Base-by-base conservation (phyloP, 2,797 vertebrate species). In the Pseudochaenichthys georgianus region DNA sequence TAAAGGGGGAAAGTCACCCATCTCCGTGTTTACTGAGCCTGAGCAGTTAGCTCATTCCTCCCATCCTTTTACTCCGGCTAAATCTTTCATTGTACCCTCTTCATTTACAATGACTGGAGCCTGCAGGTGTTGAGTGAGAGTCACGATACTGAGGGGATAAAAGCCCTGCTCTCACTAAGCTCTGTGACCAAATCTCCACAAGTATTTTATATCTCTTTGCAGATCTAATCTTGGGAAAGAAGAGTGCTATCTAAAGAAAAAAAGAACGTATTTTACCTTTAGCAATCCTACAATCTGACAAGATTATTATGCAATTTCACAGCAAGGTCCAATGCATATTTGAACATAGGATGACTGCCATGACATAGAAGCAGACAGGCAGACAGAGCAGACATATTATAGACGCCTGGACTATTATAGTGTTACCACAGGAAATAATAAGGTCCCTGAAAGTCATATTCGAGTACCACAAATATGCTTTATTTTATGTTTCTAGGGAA, bases 41-140 rank as follows among this genome's bases (percentile, higher is more conserved):
- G 61, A 81, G 82, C 74, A 84, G 87, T 91, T 88, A 80, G 87
- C 82, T 88, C 89, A 87, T 82, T 87, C 88, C 82, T 82, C 80
- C 86, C 86, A 88, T 70, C 90, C 87, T 79, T 84, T 84, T 51
- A 83, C 77, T 78, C 58, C 10, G 75, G 65, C 74, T 79, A 82
- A 59, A 86, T 89, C 92, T 91, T 83, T 94, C 93, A 91, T 61
- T 88, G 88, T 69, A 87, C 87, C 91, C 88, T 90, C 90, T 90
- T 93, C 73, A 71, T 87, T 83, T 62, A 78, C 81, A 77, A 58
- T 69, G 83, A 80, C 88, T 88, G 66, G 70, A 91, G 83, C 83
- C 88, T 88, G 88, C 87, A 87, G 91, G 91, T 90, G 93, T 89
- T 84, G 92, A 95, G 86, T 92, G 92, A 92, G 76, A 74, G 84